Conservation (phyloP, 2,797 vertebrate species). For the Eutrigla gurnardus region DNA sequence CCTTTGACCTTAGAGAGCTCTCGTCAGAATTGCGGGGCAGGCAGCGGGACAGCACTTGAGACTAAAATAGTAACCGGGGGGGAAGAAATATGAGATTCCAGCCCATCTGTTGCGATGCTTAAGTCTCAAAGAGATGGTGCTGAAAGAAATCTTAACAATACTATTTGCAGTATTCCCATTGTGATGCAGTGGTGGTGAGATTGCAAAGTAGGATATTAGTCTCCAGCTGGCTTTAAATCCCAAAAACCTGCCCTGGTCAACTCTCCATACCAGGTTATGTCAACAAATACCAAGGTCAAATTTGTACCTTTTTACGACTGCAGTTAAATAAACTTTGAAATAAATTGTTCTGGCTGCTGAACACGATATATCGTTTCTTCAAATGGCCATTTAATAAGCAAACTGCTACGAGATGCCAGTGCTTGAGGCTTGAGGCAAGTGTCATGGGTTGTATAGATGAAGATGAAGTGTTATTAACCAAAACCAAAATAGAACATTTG, state of each 20-base stretch:
- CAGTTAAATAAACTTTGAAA: conserved; percentile 40
- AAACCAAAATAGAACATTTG: conserved; percentile 74
- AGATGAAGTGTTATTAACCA: conserved; percentile 74
- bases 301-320: conserved; percentile 64
- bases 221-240: conserved; percentile 64
- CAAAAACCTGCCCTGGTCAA: conserved; percentile 45
- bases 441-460: conserved; percentile 69
- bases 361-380: conserved; percentile 62
- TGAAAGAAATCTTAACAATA: conserved; percentile 69
- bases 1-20: conserved; percentile 74
- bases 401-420: conserved; percentile 61
- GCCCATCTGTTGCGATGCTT: conserved; percentile 73
- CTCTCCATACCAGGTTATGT: conserved; percentile 61
- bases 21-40: conserved; percentile 56
- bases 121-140: conserved; percentile 56
- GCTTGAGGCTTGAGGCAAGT: conserved; percentile 44
- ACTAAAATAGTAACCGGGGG: conserved; percentile 72
- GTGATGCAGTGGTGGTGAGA: conserved; percentile 32
- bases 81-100: conserved; percentile 70
- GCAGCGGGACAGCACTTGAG: conserved; percentile 73
- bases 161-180: conserved; percentile 63
- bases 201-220: conserved; percentile 53
- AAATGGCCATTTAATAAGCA: conserved; percentile 71
- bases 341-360: conserved; percentile 45
- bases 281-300: conserved; percentile 73